Conservation (phyloP, 35 echinoderm and acorn worm genomes). For the Acanthaster planci region DNA sequence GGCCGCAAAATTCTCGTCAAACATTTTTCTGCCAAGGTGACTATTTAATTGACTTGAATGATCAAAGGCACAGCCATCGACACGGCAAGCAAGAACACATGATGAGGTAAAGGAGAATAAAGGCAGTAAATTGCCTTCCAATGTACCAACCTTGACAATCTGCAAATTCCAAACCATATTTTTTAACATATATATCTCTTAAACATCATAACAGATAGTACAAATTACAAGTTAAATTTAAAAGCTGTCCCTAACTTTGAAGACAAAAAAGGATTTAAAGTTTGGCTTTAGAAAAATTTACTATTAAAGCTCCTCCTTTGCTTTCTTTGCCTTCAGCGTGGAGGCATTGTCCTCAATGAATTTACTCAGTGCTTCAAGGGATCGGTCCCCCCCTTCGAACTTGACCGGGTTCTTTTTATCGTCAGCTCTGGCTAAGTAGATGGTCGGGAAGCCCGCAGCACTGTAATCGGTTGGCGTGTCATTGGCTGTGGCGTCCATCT, state of each 20-base stretch:
- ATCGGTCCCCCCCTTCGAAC: slow-evolving; percentile 71
- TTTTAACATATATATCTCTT: too few species aligned
- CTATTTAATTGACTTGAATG: too few species aligned
- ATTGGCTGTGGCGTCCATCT: slow-evolving; percentile 96
- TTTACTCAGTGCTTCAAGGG: slow-evolving; percentile 69
- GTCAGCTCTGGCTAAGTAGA: slow-evolving; percentile 84
- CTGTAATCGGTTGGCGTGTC: slow-evolving; percentile 53
- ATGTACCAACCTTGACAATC: too few species aligned
- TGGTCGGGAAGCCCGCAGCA: slow-evolving; percentile 68
- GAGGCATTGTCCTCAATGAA: slow-evolving; percentile 91
- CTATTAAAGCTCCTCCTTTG: slow-evolving; percentile 85
- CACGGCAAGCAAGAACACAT: too few species aligned
- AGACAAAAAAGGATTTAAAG: not conserved
- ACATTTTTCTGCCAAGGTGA: too few species aligned
- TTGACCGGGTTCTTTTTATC: slow-evolving; percentile 81
- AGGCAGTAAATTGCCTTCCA: too few species aligned
- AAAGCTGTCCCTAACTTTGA: not conserved
- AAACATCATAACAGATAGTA: not conserved
- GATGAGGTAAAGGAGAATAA: too few species aligned
- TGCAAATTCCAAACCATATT: too few species aligned
- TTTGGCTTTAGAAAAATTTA: not conserved
- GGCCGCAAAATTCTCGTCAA: too few species aligned
- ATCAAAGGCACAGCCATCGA: too few species aligned
- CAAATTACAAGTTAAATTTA: not conserved
- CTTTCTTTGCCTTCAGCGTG: slow-evolving; percentile 11